Evolutionary conservation across 2,797 vertebrate species (phyloP).

Genomic region (Poeciliopsis presidionis): DNA sequence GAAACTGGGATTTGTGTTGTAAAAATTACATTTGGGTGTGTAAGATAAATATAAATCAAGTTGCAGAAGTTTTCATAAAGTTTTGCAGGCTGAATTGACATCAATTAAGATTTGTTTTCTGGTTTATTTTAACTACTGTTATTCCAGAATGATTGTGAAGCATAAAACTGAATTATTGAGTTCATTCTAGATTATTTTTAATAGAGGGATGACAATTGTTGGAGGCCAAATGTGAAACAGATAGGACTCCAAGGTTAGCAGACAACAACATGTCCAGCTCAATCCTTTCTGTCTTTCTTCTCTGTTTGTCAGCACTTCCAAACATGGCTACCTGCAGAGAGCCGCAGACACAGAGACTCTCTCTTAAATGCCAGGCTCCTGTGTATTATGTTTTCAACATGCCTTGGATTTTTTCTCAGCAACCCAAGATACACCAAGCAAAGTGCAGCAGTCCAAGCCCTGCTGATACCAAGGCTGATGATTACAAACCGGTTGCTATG

Average conservation of each 20-base stretch:
- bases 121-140: background rate
- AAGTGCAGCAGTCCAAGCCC: slow-evolving; percentile 61
- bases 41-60: background rate
- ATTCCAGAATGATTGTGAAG: background rate
- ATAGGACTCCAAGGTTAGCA: slow-evolving; percentile 55
- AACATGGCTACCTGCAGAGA: slow-evolving; percentile 83
- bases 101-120: background rate
- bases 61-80: background rate
- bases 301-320: slow-evolving; percentile 84
- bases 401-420: slow-evolving; percentile 82
- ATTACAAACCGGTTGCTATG: slow-evolving; percentile 76
- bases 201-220: slow-evolving; percentile 54
- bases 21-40: background rate
- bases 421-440: slow-evolving; percentile 83
- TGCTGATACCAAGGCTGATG: slow-evolving; percentile 73
- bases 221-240: slow-evolving; percentile 52
- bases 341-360: slow-evolving; percentile 76
- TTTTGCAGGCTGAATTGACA: background rate
- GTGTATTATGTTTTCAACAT: slow-evolving; percentile 83
- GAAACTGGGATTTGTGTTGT: background rate
- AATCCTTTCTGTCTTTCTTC: slow-evolving; percentile 73
- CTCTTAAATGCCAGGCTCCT: slow-evolving; percentile 77
- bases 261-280: slow-evolving; percentile 51
- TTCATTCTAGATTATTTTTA: slow-evolving; percentile 6
- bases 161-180: background rate